These are phyloP conservation scores for Barbus barbus DNA, from an alignment of 2,113 vertebrate species.

Conservation along the genomic window DNA sequence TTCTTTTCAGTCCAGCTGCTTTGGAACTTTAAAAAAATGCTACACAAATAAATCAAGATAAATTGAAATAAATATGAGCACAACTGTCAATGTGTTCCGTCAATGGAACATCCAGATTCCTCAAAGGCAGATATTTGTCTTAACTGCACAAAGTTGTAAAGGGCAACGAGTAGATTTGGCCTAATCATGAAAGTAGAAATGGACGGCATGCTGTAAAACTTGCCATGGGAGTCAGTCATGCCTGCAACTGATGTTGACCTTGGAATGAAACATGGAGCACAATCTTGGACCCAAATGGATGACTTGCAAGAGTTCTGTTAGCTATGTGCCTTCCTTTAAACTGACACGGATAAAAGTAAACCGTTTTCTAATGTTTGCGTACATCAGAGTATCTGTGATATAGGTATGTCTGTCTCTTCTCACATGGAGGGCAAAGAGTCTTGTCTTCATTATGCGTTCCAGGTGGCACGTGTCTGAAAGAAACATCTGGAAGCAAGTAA, in stretches of 20 bases:
- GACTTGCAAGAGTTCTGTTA: slow-evolving; percentile 10
- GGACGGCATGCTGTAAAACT: slow-evolving; percentile 2
- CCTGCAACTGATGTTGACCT: slow-evolving; percentile 27
- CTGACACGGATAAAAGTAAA: not conserved
- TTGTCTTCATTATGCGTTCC: slow-evolving; percentile 56
- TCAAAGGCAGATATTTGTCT: slow-evolving; percentile 14
- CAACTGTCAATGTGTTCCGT: not conserved
- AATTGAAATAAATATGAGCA: not conserved
- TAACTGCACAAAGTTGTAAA: slow-evolving; percentile 6
- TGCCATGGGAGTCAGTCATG: not conserved
- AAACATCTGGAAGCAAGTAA: slow-evolving; percentile 74
- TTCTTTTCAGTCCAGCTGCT: not conserved
- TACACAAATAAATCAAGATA: not conserved
- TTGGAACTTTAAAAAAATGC: slow-evolving; percentile 2
- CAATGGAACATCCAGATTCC: not conserved
- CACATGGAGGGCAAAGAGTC: not conserved
- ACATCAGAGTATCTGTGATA: slow-evolving; percentile 5
- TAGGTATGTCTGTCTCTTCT: slow-evolving; percentile 33
- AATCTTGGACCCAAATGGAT: slow-evolving; percentile 25
- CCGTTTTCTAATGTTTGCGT: not conserved
- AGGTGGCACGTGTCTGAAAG: slow-evolving; percentile 41
- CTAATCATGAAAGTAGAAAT: slow-evolving; percentile 23
- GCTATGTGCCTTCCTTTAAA: not conserved
- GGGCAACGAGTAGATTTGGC: not conserved
- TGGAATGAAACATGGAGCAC: not conserved